A percentile compares a stretch with the other conserved stretches of the same genome.
Evolutionary conservation across 2,113 vertebrate species (phyloP).

Genomic region (Myrmecophaga tridactyla): DNA sequence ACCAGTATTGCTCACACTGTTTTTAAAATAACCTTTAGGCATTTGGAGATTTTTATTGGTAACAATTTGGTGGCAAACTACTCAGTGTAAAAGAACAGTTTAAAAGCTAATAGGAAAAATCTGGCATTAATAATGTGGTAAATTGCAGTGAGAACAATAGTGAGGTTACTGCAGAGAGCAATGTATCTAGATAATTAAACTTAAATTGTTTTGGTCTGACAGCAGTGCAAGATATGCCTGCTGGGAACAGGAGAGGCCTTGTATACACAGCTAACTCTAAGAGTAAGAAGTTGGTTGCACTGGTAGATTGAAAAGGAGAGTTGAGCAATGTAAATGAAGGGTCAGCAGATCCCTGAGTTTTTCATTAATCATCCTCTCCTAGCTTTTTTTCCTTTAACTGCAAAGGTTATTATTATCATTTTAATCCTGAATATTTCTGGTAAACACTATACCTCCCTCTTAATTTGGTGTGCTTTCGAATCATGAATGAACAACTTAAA

Average conservation of each 20-base stretch:
- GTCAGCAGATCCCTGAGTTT: not conserved
- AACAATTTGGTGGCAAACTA: constrained; percentile 62
- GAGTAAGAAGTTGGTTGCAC: not conserved
- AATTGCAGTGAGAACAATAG: constrained; percentile 71
- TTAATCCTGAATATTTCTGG: not conserved
- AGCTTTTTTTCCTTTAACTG: not conserved
- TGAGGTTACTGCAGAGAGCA: constrained; percentile 73
- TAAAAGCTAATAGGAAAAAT: constrained; percentile 78
- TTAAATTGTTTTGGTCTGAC: constrained; percentile 79
- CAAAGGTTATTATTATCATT: constrained; percentile 1
- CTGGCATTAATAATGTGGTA: constrained; percentile 76
- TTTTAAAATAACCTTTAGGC: constrained; percentile 77
- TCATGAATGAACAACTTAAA: constrained; percentile 20
- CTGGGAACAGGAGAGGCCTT: constrained; percentile 54
- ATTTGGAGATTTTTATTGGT: constrained; percentile 74
- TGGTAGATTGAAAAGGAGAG: not conserved
- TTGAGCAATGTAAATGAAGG: not conserved
- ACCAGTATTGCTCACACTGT: constrained; percentile 54
- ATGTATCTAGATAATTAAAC: constrained; percentile 83
- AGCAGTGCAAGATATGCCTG: constrained; percentile 71
- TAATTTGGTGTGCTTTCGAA: not conserved
- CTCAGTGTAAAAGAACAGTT: constrained; percentile 70
- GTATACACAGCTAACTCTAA: constrained; percentile 42
- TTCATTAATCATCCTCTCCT: not conserved
- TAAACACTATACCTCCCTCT: not conserved